Evolutionary conservation across 2,113 vertebrate genomes (phyloP), one percentile per base, ranked within the genome.

Genomic region (Spea bombifrons): DNA sequence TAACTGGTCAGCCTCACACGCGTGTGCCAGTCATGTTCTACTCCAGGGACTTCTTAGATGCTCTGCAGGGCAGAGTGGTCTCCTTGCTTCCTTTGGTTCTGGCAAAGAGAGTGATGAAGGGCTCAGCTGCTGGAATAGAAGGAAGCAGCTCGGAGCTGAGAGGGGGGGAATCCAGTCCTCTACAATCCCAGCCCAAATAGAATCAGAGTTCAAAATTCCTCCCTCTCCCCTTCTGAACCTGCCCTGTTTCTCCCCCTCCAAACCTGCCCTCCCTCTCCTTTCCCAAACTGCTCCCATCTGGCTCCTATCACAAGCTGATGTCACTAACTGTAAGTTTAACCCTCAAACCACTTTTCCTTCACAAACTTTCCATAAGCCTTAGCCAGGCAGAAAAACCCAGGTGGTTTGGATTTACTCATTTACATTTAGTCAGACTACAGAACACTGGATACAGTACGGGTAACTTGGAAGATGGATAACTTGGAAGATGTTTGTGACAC

Each of bases 261-360:
- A 61, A n/a, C 53, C 50, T 8, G 7, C 43, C 69, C 69, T 69
- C 64, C 13, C 73, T 46, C 47, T 48, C 48, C 16, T 16, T 71
- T 59, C 61, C 55, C 17, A 74, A 61, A 73, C 64, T 80, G 71
- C 72, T 74, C 78, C 71, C 78, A 80, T 80, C 78, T 80, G 78
- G 78, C 78, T 80, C 71, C 71, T 71, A 74, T 80, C 78, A 80
- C 53, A 50, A 50, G 5, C 78, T 80, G 78, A 80, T 74, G 78
- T 80, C 71, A 80, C 72, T 68, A 5, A 59, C 64, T 61, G 73
- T 68, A n/a, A 47, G 61, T 68, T 80, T 80, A 80, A 80, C 78
- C 71, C 78, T 80, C 64, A 74, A 61, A 73, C 71, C 50, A 49
- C 61, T 57, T 80, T 61, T 74, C 50, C 43, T 67, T 80, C 78